Evolutionary conservation across 92 coral and sea anemone genomes (phyloP), one percentile per base, ranked within the genome.

Genomic region (Palythoa grandiflora): DNA sequence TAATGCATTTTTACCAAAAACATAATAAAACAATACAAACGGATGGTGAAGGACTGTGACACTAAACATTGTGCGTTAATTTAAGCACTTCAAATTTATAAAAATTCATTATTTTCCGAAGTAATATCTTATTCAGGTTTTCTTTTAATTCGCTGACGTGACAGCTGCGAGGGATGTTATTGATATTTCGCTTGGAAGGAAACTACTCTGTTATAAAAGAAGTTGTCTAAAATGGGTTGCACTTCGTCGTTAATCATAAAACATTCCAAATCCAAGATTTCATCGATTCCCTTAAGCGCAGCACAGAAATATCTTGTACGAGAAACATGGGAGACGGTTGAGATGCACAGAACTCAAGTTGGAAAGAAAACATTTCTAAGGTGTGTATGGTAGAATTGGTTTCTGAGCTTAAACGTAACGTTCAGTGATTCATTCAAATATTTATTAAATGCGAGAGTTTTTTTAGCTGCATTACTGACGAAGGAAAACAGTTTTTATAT

Each of bases 251-350:
- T 78, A 13, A 63, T 60, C 9, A 53, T 74, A 37, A 77, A 50
- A 15, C 83, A 83, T 20, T 75, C 84, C 20, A 66, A 54, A 51
- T 89, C 61, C 3, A 65, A 80, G 70, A 48, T 59, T 63, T 2
- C 48, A 12, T 80, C 85, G 38, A 66, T 80, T 3, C 85, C 85
- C 13, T 75, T 80, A 14, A 80, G 65, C 44, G 81, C 86, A 5
- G 96, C 98, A 6, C 98, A 94, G 65, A 94, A 94, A 88, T 94
- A 94, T 73, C 87, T 94, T 13, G 87, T 94, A 3, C 92, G 98
- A 10, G 98, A 94, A 55, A 94, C 98, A 0, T 94, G 98, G 98
- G 98, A 94, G 47, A 89, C 93, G 1, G 85, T 94, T 15, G 96
- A 94, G 59, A 53, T 44, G 12, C 93, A 91, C 73, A 91, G 77